Base-by-base conservation (phyloP, 2,888 invertebrate species). In the Adelphocoris suturalis region DNA sequence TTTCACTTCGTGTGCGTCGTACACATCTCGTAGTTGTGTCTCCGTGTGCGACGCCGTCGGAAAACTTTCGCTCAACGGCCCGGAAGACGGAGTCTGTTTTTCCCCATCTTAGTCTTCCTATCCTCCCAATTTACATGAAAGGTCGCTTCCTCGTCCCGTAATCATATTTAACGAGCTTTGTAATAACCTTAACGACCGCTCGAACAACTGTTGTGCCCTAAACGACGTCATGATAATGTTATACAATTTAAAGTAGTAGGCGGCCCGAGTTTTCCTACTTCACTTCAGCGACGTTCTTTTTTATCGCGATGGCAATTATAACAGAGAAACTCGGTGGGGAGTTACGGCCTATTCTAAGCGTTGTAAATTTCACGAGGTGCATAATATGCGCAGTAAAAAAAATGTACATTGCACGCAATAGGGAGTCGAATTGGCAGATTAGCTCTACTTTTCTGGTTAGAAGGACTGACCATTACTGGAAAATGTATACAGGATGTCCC, bases 101-200 rank as follows among this genome's bases (percentile, higher is more conserved):
- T 68, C 68, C 23, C 68, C 68, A 57, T 57, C 37, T 37, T 37
- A 37, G 52, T 52, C 52, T 13, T 52, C 27, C 27, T 68, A 23
- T 68, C 68, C 68, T 5, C 57, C 68, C 82, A 82, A 82, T 82
- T 82, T 82, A 82, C 82, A 82, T 82, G 82, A 82, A 82, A 82
- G 82, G 47, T 27, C 7, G 82, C 82, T 47, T 82, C 27, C 16
- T 48, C 52, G 52, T 82, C 47, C 19, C 52, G 47, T 52, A 82
- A 82, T 82, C 82, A 82, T 82, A 82, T 82, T 82, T 82, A 82
- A 82, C 82, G 82, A 82, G 82, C n/a, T 82, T 82, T 52, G 82
- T 82, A 82, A 82, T 82, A 82, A 52, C 82, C 82, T 82, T 82
- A 82, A 82, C 82, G 82, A 52, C 82, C 82, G 52, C 27, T 23